Evolutionary conservation across 2,797 vertebrate species (phyloP), one percentile per base, ranked within the genome.

Genomic region (Parotocinclus haroldoi): DNA sequence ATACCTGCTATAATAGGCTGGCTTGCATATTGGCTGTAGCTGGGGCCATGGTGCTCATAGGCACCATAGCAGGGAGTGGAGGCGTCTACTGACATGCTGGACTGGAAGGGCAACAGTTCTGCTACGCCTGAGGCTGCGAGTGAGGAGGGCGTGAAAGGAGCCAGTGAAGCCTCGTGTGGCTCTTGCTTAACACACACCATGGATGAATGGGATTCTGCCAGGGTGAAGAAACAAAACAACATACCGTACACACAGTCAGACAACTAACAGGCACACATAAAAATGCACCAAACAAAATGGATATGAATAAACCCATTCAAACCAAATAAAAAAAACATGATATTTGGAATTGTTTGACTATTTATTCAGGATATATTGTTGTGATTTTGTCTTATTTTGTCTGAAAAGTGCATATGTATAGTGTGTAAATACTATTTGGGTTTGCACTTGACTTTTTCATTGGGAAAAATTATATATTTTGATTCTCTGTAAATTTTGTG

Each of bases 161-260:
- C 92, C 92, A 93, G 91, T 84, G 93, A 93, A 78, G 92, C 92
- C 93, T 93, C 92, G 86, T 93, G 91, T 86, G 92, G 92, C 92
- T 93, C 92, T 85, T 89, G 91, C 91, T 94, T 93, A 92, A 92
- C 90, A 88, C 91, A 92, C 90, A 91, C 84, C 87, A 88, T 93
- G 82, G 92, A 91, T 88, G 90, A 89, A 88, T 91, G 90, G 83
- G 81, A 80, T 80, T 89, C 87, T 89, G 87, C 83, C 85, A 40
- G 79, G 83, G 82, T 86, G 82, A 79, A 73, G 70, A 77, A 75
- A 74, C 71, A 78, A 68, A 77, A 79, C 72, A 77, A 80, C 82
- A 74, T 14, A 76, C 59, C 73, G 67, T 65, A 69, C 64, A 63
- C 64, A 71, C 74, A 76, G 69, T 73, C 67, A 66, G 70, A 79